A percentile compares a stretch with the other conserved stretches of the same genome.
These are phyloP conservation scores for Fregetta grallaria DNA, from an alignment of 2,113 vertebrate species.

Conservation along the genomic window DNA sequence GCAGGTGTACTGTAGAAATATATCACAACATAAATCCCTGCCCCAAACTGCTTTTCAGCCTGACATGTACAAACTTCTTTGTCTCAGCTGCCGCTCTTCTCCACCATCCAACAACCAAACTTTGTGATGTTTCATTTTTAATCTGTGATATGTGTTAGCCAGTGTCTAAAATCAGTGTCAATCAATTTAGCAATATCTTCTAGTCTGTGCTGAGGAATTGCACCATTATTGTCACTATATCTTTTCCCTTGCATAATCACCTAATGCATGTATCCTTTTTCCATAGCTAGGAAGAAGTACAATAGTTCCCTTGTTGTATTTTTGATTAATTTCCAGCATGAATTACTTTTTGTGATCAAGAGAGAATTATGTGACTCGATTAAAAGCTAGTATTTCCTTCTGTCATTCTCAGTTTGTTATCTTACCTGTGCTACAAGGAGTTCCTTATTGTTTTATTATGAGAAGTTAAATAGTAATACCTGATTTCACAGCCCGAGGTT, in stretches of 20 bases:
- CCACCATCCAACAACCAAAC: neutral
- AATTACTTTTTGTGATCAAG: neutral
- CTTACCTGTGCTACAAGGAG: neutral
- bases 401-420: neutral
- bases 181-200: neutral
- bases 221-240: rapidly evolving
- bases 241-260: neutral
- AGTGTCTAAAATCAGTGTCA: neutral
- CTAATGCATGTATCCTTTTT: neutral
- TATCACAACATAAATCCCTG: neutral
- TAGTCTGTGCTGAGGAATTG: neutral
- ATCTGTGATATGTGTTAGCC: neutral
- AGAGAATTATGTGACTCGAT: neutral
- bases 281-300: neutral
- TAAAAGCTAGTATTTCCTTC: neutral
- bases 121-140: neutral
- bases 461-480: neutral
- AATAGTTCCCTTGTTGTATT: neutral
- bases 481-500: neutral
- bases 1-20: neutral
- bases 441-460: neutral
- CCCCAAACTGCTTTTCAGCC: neutral
- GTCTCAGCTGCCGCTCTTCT: neutral
- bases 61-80: neutral
- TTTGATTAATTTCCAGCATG: neutral